These are phyloP conservation scores for Muscicapa adusta DNA, from an alignment of 2,113 vertebrate genomes.

Conservation along the genomic window DNA sequence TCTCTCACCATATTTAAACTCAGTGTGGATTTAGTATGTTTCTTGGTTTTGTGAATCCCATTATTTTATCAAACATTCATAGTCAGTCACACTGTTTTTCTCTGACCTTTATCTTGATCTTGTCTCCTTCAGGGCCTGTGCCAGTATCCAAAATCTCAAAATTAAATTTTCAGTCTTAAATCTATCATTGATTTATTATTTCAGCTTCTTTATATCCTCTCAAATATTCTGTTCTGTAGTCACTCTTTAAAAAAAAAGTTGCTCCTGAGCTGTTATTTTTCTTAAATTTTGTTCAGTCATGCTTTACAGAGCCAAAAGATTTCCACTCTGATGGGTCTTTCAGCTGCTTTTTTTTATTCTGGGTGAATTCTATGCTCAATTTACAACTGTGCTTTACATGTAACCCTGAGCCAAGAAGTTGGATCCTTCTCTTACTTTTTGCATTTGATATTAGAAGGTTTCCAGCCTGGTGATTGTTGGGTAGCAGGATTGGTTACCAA, in stretches of 20 bases:
- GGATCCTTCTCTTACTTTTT: neutral
- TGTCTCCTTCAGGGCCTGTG: neutral
- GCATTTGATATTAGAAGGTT: neutral
- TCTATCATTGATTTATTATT: neutral
- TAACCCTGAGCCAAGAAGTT: neutral
- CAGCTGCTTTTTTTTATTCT: neutral
- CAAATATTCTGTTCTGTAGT: neutral
- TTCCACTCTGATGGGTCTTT: neutral
- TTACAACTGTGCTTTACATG: neutral
- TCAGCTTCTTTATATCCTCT: neutral
- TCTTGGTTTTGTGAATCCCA: neutral
- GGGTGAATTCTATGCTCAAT: neutral
- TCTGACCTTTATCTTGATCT: neutral
- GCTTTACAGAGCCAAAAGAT: neutral
- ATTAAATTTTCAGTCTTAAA: neutral
- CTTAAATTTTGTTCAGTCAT: neutral
- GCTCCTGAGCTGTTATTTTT: neutral
- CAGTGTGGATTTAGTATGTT: neutral
- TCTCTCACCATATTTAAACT: neutral
- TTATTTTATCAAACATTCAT: neutral
- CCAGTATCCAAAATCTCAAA: neutral
- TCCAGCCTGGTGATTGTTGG: neutral
- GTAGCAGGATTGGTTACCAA: neutral
- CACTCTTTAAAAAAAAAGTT: neutral
- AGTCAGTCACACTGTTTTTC: neutral